Evolutionary conservation across 2,113 vertebrate species (phyloP).

Genomic region (Chlamydotis undulata): DNA sequence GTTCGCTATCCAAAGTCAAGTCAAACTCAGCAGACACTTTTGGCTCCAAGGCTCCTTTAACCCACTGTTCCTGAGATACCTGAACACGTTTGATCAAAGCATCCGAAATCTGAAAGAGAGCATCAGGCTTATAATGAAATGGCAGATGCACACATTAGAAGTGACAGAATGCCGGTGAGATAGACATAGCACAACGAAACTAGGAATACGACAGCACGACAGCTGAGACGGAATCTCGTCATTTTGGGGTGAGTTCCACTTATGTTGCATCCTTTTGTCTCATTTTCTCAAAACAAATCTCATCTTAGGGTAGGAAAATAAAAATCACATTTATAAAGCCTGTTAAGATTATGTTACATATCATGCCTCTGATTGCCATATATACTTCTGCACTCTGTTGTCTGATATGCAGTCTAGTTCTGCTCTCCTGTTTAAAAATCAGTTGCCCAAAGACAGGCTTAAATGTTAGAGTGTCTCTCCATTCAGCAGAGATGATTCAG

Average conservation of each 20-base stretch:
- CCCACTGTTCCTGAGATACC: conserved; percentile 96
- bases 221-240: background rate
- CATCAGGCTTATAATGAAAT: background rate
- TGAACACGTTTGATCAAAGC: conserved; percentile 95
- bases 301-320: background rate
- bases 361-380: background rate
- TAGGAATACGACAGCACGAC: background rate
- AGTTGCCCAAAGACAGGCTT: background rate
- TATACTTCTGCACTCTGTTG: background rate
- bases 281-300: background rate
- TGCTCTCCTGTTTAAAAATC: background rate
- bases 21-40: conserved; percentile 95
- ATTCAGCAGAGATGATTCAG: background rate
- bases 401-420: background rate
- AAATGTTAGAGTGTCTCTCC: background rate
- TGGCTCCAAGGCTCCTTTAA: conserved; percentile 94
- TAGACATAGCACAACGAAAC: background rate
- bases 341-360: background rate
- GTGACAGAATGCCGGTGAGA: background rate
- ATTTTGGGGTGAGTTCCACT: background rate
- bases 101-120: conserved; percentile 88
- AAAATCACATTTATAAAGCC: background rate
- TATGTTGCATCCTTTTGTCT: background rate
- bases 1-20: conserved; percentile 90
- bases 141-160: background rate